Evolutionary conservation across 2,888 invertebrate species (phyloP).

Genomic region (Tholera decimalis): DNA sequence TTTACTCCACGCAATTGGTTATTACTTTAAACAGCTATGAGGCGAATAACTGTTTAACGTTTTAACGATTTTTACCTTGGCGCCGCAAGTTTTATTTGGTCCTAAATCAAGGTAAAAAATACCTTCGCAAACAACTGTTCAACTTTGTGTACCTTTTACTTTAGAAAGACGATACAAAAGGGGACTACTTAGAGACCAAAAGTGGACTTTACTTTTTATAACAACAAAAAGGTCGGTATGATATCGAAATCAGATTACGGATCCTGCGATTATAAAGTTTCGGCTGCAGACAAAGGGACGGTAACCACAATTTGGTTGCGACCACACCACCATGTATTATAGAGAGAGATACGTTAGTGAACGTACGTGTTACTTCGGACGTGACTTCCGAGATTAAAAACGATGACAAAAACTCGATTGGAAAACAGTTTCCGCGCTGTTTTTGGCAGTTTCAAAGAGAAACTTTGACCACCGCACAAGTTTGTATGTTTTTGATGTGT

Average conservation of each 20-base stretch:
- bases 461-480: conserved; percentile 54
- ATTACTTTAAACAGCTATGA: conserved; percentile 55
- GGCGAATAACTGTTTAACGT: conserved; percentile 53
- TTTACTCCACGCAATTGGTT: conserved; percentile 52
- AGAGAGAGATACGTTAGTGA: conserved; percentile 70
- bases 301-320: conserved; percentile 73
- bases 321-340: conserved; percentile 79
- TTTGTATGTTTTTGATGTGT: conserved; percentile 27
- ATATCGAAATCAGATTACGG: conserved; percentile 87
- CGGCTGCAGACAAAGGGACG: conserved; percentile 75
- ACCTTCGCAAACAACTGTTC: conserved; percentile 72
- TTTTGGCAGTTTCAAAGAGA: conserved; percentile 58
- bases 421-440: conserved; percentile 62
- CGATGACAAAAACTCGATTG: conserved; percentile 65
- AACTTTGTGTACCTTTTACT: conserved; percentile 76
- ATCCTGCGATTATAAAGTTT: conserved; percentile 86
- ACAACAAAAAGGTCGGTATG: conserved; percentile 84
- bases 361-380: conserved; percentile 74
- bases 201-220: conserved; percentile 82
- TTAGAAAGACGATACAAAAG: conserved; percentile 77
- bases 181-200: conserved; percentile 73
- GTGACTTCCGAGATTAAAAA: conserved; percentile 77
- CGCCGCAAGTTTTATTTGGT: conserved; percentile 70
- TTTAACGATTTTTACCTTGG: conserved; percentile 61
- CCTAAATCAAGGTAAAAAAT: conserved; percentile 68